These are phyloP conservation scores for Antennarius striatus DNA, from an alignment of 2,113 vertebrate species.

Conservation along the genomic window DNA sequence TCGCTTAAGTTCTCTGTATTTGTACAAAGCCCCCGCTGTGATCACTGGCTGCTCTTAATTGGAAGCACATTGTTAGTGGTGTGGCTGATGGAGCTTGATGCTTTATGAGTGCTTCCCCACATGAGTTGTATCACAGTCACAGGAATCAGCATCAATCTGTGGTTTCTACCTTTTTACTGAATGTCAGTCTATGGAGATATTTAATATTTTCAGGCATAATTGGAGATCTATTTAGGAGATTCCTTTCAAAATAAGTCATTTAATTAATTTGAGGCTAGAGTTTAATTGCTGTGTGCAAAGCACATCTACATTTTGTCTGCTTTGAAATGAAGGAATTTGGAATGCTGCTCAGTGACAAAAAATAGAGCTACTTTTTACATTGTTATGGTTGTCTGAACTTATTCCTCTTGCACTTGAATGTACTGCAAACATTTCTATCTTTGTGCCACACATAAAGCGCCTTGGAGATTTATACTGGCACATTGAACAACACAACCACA, in stretches of 20 bases:
- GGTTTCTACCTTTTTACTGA: conserved; percentile 11
- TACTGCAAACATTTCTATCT: too few species aligned
- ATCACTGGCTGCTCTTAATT: conserved; percentile 79
- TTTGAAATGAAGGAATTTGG: background rate
- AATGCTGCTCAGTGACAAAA: background rate
- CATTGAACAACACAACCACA: background rate
- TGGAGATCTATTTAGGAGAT: conserved; percentile 13
- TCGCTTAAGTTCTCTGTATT: conserved; percentile 61
- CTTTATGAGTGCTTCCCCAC: conserved; percentile 60
- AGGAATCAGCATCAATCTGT: conserved; percentile 53
- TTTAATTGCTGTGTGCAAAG: background rate
- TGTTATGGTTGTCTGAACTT: too few species aligned
- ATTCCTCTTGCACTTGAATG: too few species aligned
- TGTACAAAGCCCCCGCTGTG: conserved; percentile 72
- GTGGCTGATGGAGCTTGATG: conserved; percentile 71
- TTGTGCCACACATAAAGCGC: too few species aligned
- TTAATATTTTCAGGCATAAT: conserved; percentile 9
- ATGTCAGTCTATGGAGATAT: conserved; percentile 7
- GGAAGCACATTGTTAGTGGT: conserved; percentile 76
- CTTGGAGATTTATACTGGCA: background rate
- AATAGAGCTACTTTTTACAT: too few species aligned
- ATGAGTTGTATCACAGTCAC: conserved; percentile 55
- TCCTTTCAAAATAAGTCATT: background rate
- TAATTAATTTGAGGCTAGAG: conserved; percentile 5
- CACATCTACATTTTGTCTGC: background rate